phyloP scores from a whole-genome alignment of 2,888 invertebrate species.

The Rhagonycha lutea region DNA sequence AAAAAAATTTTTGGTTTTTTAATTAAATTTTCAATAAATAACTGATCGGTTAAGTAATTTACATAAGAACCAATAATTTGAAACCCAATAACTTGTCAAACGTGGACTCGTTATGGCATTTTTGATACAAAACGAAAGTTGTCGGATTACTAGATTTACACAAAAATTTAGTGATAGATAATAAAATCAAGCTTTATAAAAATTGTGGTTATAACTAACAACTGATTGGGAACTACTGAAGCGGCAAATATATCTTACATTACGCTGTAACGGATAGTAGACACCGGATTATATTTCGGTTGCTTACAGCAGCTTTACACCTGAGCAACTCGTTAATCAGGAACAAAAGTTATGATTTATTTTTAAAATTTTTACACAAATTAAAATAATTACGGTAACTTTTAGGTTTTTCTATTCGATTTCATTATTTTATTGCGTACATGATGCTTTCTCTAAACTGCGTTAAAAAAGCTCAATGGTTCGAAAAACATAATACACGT shows the following conservation, averaged over 20 bases:
- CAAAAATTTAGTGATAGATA: slow-evolving; percentile 25
- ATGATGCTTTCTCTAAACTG: background rate
- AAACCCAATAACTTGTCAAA: background rate
- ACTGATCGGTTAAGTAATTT: background rate
- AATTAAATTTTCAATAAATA: background rate
- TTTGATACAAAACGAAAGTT: slow-evolving; percentile 25
- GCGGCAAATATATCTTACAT: slow-evolving; percentile 57
- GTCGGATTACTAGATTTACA: slow-evolving; percentile 10
- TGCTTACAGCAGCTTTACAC: slow-evolving; percentile 47
- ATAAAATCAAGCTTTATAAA: slow-evolving; percentile 45
- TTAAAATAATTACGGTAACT: background rate
- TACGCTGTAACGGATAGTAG: slow-evolving; percentile 55
- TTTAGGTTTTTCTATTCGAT: background rate
- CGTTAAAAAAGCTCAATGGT: background rate
- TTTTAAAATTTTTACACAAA: background rate
- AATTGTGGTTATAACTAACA: slow-evolving; percentile 51
- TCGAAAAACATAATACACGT: background rate
- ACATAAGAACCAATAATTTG: background rate
- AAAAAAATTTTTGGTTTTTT: background rate
- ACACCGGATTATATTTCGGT: slow-evolving; percentile 53
- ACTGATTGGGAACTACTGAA: slow-evolving; percentile 52
- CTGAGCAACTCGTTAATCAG: slow-evolving; percentile 46
- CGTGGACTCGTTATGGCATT: background rate
- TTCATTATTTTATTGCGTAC: background rate
- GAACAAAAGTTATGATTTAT: slow-evolving; percentile 22